phyloP scores from a whole-genome alignment of 2,113 vertebrate genomes.

The Xiphophorus hellerii region DNA sequence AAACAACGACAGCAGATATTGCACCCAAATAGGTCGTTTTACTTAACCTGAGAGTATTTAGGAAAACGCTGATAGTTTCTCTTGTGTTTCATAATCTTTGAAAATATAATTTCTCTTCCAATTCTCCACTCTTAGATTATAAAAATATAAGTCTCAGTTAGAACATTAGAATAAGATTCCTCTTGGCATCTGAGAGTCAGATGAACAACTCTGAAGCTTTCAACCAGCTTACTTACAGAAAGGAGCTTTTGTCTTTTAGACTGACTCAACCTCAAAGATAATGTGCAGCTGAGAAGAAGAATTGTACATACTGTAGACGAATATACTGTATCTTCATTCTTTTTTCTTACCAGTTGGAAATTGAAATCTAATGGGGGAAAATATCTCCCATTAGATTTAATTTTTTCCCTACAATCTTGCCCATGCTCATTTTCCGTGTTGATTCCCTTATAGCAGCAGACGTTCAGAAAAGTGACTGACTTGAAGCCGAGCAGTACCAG shows the following conservation, averaged over 20 bases:
- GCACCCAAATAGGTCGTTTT: too few species aligned
- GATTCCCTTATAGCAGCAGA: background rate
- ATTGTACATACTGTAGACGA: background rate
- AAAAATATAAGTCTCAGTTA: too few species aligned
- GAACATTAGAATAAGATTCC: too few species aligned
- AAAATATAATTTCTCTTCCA: too few species aligned
- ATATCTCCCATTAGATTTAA: background rate
- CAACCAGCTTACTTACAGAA: background rate
- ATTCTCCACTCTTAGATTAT: too few species aligned
- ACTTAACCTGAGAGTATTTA: too few species aligned
- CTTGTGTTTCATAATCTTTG: too few species aligned
- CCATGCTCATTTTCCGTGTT: background rate
- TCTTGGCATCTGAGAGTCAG: too few species aligned
- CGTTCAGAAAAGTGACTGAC: background rate
- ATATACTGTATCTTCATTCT: too few species aligned
- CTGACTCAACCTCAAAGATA: background rate
- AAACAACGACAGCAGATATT: too few species aligned
- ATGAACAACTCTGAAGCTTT: background rate
- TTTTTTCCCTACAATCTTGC: background rate
- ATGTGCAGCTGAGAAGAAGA: background rate
- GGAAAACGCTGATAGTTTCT: too few species aligned
- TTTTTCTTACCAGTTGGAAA: background rate
- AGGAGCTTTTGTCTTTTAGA: background rate
- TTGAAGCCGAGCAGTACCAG: slow-evolving; percentile 68
- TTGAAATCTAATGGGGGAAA: too few species aligned